Conservation (phyloP, 2,113 vertebrate genomes). For the Dasypus novemcinctus region DNA sequence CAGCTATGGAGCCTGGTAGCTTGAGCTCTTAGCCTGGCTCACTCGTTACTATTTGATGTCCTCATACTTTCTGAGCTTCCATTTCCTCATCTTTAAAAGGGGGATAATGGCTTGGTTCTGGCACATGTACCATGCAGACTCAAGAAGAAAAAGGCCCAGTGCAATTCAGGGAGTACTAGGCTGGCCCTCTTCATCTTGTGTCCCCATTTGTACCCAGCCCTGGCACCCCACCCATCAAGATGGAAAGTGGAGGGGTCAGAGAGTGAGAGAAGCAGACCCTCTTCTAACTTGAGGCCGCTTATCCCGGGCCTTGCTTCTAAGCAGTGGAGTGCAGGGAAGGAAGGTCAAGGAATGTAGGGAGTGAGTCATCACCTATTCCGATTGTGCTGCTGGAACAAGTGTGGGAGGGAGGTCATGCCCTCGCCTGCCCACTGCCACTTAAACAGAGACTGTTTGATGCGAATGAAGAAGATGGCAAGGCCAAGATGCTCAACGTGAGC, state of each 20-base stretch:
- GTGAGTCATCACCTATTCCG: conserved; percentile 54
- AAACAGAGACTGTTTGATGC: background rate
- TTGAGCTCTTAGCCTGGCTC: background rate
- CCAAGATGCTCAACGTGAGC: background rate
- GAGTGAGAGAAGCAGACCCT: background rate
- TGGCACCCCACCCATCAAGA: background rate
- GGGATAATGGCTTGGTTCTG: background rate
- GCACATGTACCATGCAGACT: background rate
- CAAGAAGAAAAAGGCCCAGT: background rate
- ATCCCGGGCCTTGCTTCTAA: conserved; percentile 33
- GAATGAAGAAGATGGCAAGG: conserved; percentile 17
- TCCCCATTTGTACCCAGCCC: background rate
- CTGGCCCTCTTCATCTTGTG: background rate
- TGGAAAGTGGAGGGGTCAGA: background rate
- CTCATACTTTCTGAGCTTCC: background rate
- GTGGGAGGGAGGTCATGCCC: conserved; percentile 43
- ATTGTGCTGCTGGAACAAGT: conserved; percentile 58
- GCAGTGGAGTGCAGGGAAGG: conserved; percentile 21
- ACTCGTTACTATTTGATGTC: background rate
- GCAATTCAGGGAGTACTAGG: background rate
- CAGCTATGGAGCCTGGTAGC: background rate
- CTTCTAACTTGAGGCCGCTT: background rate
- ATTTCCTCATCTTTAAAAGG: background rate
- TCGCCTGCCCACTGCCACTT: conserved; percentile 29
- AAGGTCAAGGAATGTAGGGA: conserved; percentile 37